phyloP scores from a whole-genome alignment of 2,113 vertebrate genomes.

The Clarias gariepinus region DNA sequence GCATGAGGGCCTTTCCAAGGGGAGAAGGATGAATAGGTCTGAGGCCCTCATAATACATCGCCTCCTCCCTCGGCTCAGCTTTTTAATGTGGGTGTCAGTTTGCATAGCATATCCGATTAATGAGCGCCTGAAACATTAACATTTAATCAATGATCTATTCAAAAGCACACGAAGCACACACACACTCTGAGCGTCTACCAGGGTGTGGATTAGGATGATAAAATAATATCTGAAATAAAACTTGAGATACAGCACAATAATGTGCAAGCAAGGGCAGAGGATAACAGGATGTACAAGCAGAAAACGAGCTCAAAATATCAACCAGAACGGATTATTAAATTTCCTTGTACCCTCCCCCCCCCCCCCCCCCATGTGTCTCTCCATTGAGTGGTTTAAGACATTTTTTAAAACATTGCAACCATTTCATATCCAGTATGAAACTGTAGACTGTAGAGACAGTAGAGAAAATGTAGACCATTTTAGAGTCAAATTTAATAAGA shows the following conservation, averaged over 20 bases:
- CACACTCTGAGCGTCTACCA: constrained; percentile 5
- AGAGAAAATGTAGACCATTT: constrained; percentile 13
- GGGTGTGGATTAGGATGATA: constrained; percentile 6
- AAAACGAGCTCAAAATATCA: constrained; percentile 37
- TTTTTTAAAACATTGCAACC: constrained; percentile 9
- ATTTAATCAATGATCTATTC: constrained; percentile 41
- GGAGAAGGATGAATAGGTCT: constrained; percentile 29
- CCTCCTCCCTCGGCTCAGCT: not conserved
- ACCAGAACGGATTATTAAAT: constrained; percentile 25
- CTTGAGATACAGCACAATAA: constrained; percentile 37
- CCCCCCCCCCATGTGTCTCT: constrained; percentile 15
- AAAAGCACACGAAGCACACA: constrained; percentile 29
- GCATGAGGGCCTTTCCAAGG: constrained; percentile 60
- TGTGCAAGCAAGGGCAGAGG: constrained; percentile 23
- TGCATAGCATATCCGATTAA: constrained; percentile 23
- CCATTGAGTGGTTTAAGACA: constrained; percentile 28
- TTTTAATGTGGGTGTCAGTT: constrained; percentile 27
- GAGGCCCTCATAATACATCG: constrained; percentile 25
- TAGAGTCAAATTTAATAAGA: constrained; percentile 6
- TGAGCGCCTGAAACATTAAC: constrained; percentile 25
- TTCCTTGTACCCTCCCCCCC: not conserved
- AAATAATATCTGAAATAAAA: constrained; percentile 35
- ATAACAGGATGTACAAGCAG: constrained; percentile 37
- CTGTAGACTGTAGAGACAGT: no score
- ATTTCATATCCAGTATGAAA: constrained; percentile 24